Evolutionary conservation across 1,140 invertebrate genomes (phyloP).

Genomic region (Cephus cinctus): DNA sequence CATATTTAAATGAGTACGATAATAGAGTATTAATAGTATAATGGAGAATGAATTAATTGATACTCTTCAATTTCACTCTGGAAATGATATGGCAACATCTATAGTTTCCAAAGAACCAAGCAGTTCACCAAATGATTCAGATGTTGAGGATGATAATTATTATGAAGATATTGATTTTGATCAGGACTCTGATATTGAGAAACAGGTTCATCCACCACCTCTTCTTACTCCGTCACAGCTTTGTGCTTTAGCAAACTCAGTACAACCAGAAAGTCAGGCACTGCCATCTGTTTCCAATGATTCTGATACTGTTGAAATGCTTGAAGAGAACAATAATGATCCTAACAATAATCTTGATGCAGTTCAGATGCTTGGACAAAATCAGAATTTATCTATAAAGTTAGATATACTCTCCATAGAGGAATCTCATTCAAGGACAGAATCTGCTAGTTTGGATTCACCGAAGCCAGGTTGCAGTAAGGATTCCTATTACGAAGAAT

Average conservation of each 20-base stretch:
- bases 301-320: constrained; percentile 9
- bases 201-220: not conserved
- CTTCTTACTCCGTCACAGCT: too few species aligned
- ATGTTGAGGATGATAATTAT: constrained; percentile 11
- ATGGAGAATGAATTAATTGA: too few species aligned
- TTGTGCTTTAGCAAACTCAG: too few species aligned
- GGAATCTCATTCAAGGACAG: too few species aligned
- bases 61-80: too few species aligned
- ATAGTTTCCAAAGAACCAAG: not conserved
- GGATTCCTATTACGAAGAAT: too few species aligned
- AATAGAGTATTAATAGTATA: too few species aligned
- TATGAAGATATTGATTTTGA: constrained; percentile 4
- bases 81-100: too few species aligned
- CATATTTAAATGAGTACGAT: too few species aligned
- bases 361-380: not conserved
- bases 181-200: not conserved
- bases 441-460: not conserved
- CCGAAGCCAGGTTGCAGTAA: constrained; percentile 29
- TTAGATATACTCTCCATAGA: not conserved
- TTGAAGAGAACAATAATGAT: constrained; percentile 34
- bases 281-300: not conserved
- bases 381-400: not conserved
- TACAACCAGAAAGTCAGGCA: too few species aligned
- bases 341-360: constrained; percentile 29
- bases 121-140: constrained; percentile 5